A percentile compares a stretch with the other conserved stretches of the same genome.
phyloP scores from a whole-genome alignment of 2,888 invertebrate genomes.

The Bombylius discolor region DNA sequence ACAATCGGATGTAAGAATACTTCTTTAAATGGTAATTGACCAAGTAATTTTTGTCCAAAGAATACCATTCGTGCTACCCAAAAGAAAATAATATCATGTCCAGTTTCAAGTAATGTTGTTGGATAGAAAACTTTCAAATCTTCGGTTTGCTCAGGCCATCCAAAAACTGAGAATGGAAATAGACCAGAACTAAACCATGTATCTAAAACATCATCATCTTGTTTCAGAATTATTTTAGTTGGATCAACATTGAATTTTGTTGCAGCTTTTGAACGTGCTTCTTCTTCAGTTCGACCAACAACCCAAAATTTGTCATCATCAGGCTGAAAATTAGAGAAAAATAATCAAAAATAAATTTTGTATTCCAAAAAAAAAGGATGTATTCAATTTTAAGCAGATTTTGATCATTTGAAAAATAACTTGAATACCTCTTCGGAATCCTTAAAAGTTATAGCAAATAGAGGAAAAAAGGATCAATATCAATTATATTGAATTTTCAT shows the following conservation, averaged over 20 bases:
- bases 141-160: conserved; percentile 80
- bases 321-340: conserved; percentile 15
- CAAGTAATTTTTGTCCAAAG: conserved; percentile 81
- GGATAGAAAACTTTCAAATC: conserved; percentile 78
- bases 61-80: conserved; percentile 99
- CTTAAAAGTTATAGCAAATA: background rate
- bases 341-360: background rate
- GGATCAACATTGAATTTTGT: conserved; percentile 46
- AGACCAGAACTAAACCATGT: conserved; percentile 98
- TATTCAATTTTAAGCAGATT: too few relatives aligned
- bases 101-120: conserved; percentile 83
- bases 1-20: conserved; percentile 95
- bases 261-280: conserved; percentile 69
- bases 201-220: conserved; percentile 94
- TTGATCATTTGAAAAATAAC: background rate
- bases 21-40: conserved; percentile 82
- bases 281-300: conserved; percentile 56
- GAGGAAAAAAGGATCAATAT: background rate
- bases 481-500: background rate
- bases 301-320: conserved; percentile 60
- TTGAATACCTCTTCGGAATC: background rate
- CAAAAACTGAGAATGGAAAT: conserved; percentile 92
- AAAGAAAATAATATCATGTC: conserved; percentile 96
- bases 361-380: background rate
- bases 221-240: conserved; percentile 45